Evolutionary conservation across 2,113 vertebrate genomes (phyloP), one percentile per base, ranked within the genome.

Genomic region (Caranx melampygus): DNA sequence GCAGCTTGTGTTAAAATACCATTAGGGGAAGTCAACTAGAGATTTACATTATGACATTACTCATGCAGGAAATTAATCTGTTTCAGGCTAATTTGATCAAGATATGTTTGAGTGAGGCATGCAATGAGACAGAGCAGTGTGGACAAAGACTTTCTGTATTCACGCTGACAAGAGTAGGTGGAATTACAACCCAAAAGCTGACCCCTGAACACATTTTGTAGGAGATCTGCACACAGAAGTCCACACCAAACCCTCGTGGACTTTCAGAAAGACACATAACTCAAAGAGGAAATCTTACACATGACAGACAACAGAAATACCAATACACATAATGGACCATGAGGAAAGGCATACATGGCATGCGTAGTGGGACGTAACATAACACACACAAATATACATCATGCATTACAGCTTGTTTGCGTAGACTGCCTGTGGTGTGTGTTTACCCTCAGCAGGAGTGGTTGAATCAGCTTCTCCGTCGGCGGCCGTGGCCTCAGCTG

Each of bases 1-100:
- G 78, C 65, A 86, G 84, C 83, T 84, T 75, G 78, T 33, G 34
- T 82, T 86, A 57, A 73, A 87, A 86, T 58, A 40, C 60, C 66
- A 85, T 90, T 65, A 83, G 61, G 51, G 57, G 58, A 86, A 86
- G 82, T 64, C 20, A 54, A 45, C 88, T 49, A 87, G 65, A 54
- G 58, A 14, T 6, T 47, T 40, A 52, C 40, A 82, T 42, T 18
- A 59, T 72, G 14, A 49, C 49, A 47, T 81, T 31, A 83, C 16
- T 84, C 59, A 67, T 81, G 68, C 66, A 73, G 49, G 16, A 37
- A 67, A 78, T 42, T 15, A 62, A 42, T 58, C 66, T 5, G 21
- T 49, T 69, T 84, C n/a, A 57, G 70, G 33, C 31, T 69, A 47
- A 78, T 79, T 51, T 72, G 26, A 77, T 20, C 26, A 81, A 40